Percentiles rank a stretch among this genome's conserved stretches.
phyloP scores from a whole-genome alignment of 2,113 vertebrate species.

The Panthera leo region DNA sequence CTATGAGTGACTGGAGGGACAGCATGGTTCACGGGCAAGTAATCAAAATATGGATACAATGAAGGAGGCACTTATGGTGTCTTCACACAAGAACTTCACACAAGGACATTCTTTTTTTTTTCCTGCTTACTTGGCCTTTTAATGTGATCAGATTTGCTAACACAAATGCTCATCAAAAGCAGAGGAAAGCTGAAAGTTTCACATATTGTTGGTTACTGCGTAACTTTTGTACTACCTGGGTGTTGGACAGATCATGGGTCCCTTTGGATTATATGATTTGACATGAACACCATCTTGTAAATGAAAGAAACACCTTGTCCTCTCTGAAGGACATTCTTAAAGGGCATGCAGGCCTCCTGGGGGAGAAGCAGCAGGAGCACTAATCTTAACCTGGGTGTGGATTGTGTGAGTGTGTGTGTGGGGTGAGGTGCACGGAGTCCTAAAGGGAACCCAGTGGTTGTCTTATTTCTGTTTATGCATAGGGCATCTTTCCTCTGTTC shows the following conservation, averaged over 20 bases:
- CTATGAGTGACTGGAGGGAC: not conserved
- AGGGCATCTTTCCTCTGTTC: not conserved
- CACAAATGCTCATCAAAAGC: conserved; percentile 60
- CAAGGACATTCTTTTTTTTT: not conserved
- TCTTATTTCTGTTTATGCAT: not conserved
- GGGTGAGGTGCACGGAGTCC: not conserved
- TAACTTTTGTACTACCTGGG: conserved; percentile 59
- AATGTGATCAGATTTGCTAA: conserved; percentile 62
- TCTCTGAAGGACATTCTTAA: not conserved
- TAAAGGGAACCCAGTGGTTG: not conserved
- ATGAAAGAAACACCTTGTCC: conserved; percentile 10
- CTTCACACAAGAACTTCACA: not conserved
- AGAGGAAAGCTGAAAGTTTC: conserved; percentile 57
- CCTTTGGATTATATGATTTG: conserved; percentile 68
- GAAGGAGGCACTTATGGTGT: not conserved
- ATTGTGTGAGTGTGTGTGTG: not conserved
- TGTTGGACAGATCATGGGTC: conserved; percentile 51
- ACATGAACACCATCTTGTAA: conserved; percentile 54
- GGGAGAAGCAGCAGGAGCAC: fast-evolving
- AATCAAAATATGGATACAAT: not conserved
- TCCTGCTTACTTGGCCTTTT: conserved; percentile 31
- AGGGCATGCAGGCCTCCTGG: not conserved
- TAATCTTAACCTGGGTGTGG: not conserved
- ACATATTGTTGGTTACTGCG: conserved; percentile 71
- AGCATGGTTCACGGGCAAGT: fast-evolving